Conservation (phyloP, 2,113 vertebrate genomes). For the Pithys albifrons region DNA sequence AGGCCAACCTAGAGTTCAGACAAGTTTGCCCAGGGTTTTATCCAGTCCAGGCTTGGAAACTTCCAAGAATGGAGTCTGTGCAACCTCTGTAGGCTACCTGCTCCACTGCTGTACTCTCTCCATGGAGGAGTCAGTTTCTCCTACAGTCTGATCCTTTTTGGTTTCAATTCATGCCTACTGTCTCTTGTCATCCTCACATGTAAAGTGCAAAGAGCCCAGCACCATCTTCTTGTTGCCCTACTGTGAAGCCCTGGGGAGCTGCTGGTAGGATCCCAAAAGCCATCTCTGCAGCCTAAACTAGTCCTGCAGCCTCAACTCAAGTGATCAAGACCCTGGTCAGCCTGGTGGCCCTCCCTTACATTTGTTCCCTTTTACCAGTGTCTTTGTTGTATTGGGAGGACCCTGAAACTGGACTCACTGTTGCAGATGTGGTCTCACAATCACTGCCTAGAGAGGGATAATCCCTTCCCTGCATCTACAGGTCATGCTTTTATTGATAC, state of each 20-base stretch:
- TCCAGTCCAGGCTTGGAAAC: neutral
- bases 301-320: neutral
- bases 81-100: rapidly evolving
- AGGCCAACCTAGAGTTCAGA: neutral
- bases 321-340: neutral
- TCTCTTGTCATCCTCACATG: neutral
- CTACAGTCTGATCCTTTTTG: neutral
- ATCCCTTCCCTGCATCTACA: neutral
- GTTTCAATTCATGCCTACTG: neutral
- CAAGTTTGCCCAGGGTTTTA: neutral
- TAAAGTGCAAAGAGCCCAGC: neutral
- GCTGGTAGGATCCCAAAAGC: neutral
- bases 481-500: neutral
- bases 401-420: neutral
- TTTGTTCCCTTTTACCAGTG: neutral
- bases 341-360: neutral
- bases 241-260: neutral
- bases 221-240: neutral
- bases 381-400: neutral
- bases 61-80: neutral
- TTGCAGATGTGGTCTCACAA: neutral
- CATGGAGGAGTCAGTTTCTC: neutral
- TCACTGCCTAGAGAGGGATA: neutral
- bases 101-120: neutral
- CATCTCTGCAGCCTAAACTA: neutral